phyloP scores from a whole-genome alignment of 2,888 invertebrate species.

The Cylloceria caligata region DNA sequence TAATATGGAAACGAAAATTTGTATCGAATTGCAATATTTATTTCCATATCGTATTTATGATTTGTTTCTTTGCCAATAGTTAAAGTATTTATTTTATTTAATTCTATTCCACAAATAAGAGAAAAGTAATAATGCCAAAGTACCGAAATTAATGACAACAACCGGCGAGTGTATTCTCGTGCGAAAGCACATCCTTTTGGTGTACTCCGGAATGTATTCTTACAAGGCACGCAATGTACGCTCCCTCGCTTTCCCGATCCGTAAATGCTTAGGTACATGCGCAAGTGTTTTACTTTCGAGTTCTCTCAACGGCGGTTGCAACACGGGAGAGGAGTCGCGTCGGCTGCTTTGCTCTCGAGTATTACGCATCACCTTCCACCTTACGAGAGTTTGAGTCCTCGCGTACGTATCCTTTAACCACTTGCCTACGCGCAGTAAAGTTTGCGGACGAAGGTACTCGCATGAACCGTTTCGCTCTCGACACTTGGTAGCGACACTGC shows the following conservation, averaged over 20 bases:
- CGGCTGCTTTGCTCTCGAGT: constrained; percentile 19
- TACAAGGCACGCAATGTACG: background rate
- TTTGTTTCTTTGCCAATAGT: background rate
- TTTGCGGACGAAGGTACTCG: constrained; percentile 12
- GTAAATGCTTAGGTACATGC: constrained; percentile 26
- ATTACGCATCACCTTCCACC: constrained; percentile 19
- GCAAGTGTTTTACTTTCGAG: constrained; percentile 33
- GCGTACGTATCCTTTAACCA: constrained; percentile 10
- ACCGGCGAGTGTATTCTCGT: background rate
- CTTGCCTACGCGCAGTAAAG: constrained; percentile 11
- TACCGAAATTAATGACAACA: background rate
- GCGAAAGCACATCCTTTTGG: background rate
- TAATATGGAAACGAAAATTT: background rate
- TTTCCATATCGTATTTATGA: too few species aligned
- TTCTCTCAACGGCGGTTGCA: constrained; percentile 11
- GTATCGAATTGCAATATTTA: too few species aligned
- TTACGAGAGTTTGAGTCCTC: constrained; percentile 18
- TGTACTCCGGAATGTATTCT: constrained; percentile 1
- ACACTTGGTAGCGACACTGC: background rate
- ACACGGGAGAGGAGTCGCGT: background rate
- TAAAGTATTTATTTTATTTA: background rate
- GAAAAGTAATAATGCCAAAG: background rate
- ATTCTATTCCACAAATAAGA: background rate
- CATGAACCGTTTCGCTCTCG: constrained; percentile 1
- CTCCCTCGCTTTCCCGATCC: constrained; percentile 11